Evolutionary conservation across 2,888 invertebrate genomes (phyloP), one percentile per base, ranked within the genome.

Genomic region (Coenonympha arcania): DNA sequence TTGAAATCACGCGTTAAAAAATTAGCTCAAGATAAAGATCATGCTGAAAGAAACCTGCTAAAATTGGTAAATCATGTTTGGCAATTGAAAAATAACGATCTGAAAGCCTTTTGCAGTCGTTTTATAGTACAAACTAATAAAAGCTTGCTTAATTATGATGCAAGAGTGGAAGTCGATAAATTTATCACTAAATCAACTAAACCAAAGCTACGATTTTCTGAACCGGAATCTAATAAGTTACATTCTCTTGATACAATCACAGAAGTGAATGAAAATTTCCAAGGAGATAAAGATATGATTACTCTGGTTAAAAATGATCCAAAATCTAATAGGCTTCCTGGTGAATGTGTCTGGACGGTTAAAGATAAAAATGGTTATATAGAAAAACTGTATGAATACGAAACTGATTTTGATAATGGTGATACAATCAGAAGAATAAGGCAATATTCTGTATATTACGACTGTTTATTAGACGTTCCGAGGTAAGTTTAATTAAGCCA

Each of bases 361-460:
- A 83, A 84, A 67, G 80, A 84, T 55, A 79, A 77, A 63, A 64
- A 81, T 52, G 85, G 85, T 11, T 63, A 82, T 2, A 82, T 84
- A 54, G 75, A 84, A 63, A 84, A 79, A 56, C 60, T 85, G 19
- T 85, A 80, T 50, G 83, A 83, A 66, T 83, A 72, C 51, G 72
- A 68, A 30, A 63, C 71, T 9, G 71, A 73, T 46, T 71, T 69
- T 22, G 71, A 80, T 52, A 73, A 69, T 43, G 73, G 77, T n/a
- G 83, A 81, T 22, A 74, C 69, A 0, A 68, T 83, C 9, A 64
- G 69, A 58, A 72, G 78, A 58, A 82, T 85, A 42, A 67, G 83
- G 56, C 69, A 84, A 53, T 84, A 85, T 69, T 76, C 84, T 3
- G 84, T 85, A 41, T 84, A 80, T 63, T 71, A 70, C 44, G 82